phyloP scores from a whole-genome alignment of 1,140 invertebrate species.

The Ericerus pela region DNA sequence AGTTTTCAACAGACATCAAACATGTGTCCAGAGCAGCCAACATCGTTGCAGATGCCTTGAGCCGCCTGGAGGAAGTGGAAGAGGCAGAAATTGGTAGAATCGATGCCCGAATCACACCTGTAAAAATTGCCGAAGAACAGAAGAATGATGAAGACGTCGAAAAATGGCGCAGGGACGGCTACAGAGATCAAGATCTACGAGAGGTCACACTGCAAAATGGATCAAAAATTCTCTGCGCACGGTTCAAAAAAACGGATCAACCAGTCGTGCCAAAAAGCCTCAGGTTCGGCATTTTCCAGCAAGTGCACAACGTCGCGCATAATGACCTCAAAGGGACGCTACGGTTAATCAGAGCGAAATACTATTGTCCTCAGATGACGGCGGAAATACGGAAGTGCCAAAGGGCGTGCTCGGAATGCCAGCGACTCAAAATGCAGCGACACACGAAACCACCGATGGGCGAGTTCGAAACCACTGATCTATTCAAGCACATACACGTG shows the following conservation, averaged over 20 bases:
- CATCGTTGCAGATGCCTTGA: not conserved
- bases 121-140: not conserved
- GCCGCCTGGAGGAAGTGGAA: not conserved
- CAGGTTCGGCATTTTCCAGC: not conserved
- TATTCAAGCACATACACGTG: slow-evolving; percentile 27
- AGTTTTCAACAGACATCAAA: not conserved
- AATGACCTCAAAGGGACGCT: not conserved
- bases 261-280: no score
- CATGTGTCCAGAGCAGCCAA: not conserved
- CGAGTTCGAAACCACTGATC: not conserved
- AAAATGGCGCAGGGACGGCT: not conserved
- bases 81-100: not conserved
- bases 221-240: not conserved
- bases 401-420: not conserved
- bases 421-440: not conserved
- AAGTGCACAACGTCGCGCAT: not conserved
- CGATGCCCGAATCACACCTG: no score
- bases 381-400: not conserved
- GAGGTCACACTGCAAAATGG: not conserved
- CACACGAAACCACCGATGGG: not conserved
- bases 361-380: not conserved
- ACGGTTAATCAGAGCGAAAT: not conserved
- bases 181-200: not conserved
- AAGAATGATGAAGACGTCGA: not conserved
- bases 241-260: not conserved